Base-by-base conservation (phyloP, 2,113 vertebrate genomes). In the Cyanoliseus patagonus region DNA sequence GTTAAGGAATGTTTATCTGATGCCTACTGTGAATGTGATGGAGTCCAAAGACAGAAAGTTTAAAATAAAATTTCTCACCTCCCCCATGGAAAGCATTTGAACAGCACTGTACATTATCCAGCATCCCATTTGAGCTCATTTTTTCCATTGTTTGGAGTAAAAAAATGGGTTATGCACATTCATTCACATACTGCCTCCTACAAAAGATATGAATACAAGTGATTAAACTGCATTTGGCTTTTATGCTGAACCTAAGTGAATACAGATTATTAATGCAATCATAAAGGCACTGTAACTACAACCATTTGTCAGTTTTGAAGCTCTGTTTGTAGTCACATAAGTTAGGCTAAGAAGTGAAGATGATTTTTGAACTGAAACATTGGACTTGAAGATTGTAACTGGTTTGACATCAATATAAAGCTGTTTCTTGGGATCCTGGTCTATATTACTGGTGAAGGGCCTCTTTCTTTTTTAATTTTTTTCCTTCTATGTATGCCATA, bases 221-320 rank as follows among this genome's bases (percentile, higher is more conserved):
- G 70, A 91, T 23, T 91, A 86, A 92, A 91, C 41, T 57, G 47
- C 20, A 62, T 93, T 96, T 93, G 77, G 39, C 46, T 90, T 95
- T 94, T 89, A 75, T 75, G 35, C 31, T 57, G 47, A 76, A 84
- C 35, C 73, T 30, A 90, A 81, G 27, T 69, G 46, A 74, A n/a
- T 57, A 24, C 7, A 63, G 90, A 93, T 93, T 94, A 83, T 39
- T 78, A 89, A 94, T 72, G 11, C 9, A 73, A 33, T 70, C 63
- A 75, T 73, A 83, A 86, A 86, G 39, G 35, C 27, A 39, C 37
- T 83, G 30, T 59, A 64, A n/a, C 59, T 66, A 62, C 49, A 92
- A 17, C 1, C 14, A 17, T 57, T 93, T 93, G 42, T 39, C 66
- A 53, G 19, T 57, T 91, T 77, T 57, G 12, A 85, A 82, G 63